A percentile compares a stretch with the other conserved stretches of the same genome.
Conservation (phyloP, 2,888 invertebrate species). For the Campaea margaritaria region DNA sequence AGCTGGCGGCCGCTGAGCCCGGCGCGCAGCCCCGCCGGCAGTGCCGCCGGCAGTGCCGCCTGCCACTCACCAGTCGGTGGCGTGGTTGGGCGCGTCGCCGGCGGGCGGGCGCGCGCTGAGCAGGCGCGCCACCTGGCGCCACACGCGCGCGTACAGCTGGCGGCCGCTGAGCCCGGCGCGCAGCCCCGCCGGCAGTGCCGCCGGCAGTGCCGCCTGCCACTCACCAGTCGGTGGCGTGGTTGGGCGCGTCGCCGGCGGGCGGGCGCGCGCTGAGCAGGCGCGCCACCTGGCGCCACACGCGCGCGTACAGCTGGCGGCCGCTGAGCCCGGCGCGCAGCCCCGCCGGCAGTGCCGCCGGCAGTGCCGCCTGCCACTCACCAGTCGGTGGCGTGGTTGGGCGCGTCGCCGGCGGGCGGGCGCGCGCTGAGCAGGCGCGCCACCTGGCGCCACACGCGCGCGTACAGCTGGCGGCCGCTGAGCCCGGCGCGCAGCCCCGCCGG, state of each 20-base stretch:
- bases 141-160: slow-evolving; percentile 92
- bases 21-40: background rate
- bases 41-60: background rate
- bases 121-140: slow-evolving; percentile 94
- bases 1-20: slow-evolving; percentile 88
- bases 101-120: slow-evolving; percentile 89
- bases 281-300: slow-evolving; percentile 93
- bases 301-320: slow-evolving; percentile 92
- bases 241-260: slow-evolving; percentile 87
- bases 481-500: background rate
- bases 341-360: slow-evolving; percentile 1
- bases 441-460: slow-evolving; percentile 93
- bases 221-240: slow-evolving; percentile 96
- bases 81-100: slow-evolving; percentile 90
- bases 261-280: slow-evolving; percentile 92
- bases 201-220: slow-evolving; percentile 37
- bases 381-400: slow-evolving; percentile 94
- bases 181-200: slow-evolving; percentile 2
- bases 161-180: slow-evolving; percentile 83
- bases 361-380: slow-evolving; percentile 87
- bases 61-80: slow-evolving; percentile 91
- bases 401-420: slow-evolving; percentile 87
- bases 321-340: slow-evolving; percentile 55
- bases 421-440: slow-evolving; percentile 92
- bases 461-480: slow-evolving; percentile 89